Base-by-base conservation (phyloP, 2,888 invertebrate species). In the Cosmia pyralina region DNA sequence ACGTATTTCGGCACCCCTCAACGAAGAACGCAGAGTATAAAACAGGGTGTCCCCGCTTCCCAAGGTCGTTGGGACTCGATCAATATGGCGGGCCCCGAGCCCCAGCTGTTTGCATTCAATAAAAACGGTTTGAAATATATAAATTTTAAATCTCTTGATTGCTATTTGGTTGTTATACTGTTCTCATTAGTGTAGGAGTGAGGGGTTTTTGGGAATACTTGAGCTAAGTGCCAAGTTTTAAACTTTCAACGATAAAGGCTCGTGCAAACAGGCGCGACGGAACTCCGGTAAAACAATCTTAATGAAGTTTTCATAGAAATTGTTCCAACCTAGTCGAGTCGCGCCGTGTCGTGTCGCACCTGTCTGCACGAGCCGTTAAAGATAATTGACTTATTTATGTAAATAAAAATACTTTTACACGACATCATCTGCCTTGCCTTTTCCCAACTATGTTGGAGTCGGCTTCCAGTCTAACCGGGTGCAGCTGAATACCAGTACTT, bases 41-140 rank as follows among this genome's bases (percentile, higher is more conserved):
- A 70, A 64, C 66, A 70, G 66, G 75, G 72, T 74, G 53, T 82
- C 55, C 78, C 68, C 28, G 19, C 13, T 60, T 69, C 17, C n/a
- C 84, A 87, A 87, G 85, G 86, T 75, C 78, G 57, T 58, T 22
- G 77, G 71, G 75, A 53, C 65, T n/a, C 64, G 87, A 87, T 87
- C 86, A 82, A 87, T 87, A 87, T 68, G 55, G 62, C 46, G 55
- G 50, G 28, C n/a, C 41, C 34, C 28, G 60, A 28, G 22, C 17
- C 77, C 48, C 87, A 80, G 82, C 84, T 81, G 79, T 65, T 76
- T 69, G 55, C 50, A 38, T 65, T 38, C 53, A 60, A 28, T 50
- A 41, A 55, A 65, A 72, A 71, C 46, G 50, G 58, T 58, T 63
- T n/a, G 34, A 66, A 75, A 63, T 58, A 44, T 48, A 55, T 6